These are phyloP conservation scores for Drosophila nebulosa DNA, from an alignment of 1,140 invertebrate species.

Conservation along the genomic window DNA sequence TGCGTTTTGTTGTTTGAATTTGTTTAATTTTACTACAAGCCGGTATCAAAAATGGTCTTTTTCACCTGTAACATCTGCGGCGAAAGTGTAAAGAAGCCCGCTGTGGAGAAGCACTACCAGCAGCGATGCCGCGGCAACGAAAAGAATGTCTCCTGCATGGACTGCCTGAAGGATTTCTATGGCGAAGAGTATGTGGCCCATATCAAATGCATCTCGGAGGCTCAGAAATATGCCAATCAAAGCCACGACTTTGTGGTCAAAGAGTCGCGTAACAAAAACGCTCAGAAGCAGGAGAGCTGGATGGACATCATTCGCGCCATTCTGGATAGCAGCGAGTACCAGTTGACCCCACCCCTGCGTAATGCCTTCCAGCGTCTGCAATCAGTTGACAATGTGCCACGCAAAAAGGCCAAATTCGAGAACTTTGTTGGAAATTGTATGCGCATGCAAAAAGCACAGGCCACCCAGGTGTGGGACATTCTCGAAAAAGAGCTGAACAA, in stretches of 20 bases:
- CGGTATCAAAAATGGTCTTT: constrained; percentile 88
- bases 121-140: constrained; percentile 84
- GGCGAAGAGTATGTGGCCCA: constrained; percentile 91
- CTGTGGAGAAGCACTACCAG: constrained; percentile 94
- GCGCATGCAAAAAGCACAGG: constrained; percentile 82
- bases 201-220: constrained; percentile 95
- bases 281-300: constrained; percentile 94
- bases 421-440: constrained; percentile 87
- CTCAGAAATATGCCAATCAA: constrained; percentile 89
- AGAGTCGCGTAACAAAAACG: constrained; percentile 90
- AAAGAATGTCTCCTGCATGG: constrained; percentile 90
- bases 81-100: constrained; percentile 93
- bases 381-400: constrained; percentile 92
- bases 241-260: constrained; percentile 91
- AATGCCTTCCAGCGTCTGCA: constrained; percentile 87
- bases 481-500: constrained; percentile 86
- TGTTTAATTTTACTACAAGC: neutral
- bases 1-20: constrained; percentile 38
- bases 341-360: constrained; percentile 83
- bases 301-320: constrained; percentile 90
- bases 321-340: constrained; percentile 83
- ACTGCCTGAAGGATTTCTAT: constrained; percentile 93
- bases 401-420: constrained; percentile 94
- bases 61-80: constrained; percentile 96
- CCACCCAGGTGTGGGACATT: constrained; percentile 86